phyloP scores from a whole-genome alignment of 2,113 vertebrate species.

The Misgurnus mizolepis region DNA sequence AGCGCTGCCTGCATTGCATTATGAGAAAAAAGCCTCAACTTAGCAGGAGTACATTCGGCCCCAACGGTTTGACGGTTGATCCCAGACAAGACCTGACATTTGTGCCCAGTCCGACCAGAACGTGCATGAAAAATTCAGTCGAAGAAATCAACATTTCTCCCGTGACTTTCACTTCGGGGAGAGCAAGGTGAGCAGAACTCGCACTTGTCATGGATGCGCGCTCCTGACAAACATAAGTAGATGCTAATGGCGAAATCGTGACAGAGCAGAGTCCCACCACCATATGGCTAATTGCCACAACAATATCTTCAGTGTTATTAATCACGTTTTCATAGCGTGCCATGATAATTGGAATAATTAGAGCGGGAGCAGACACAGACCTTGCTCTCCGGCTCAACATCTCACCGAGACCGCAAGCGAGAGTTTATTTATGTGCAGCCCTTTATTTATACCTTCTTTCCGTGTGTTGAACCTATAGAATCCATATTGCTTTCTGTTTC shows the following conservation, averaged over 20 bases:
- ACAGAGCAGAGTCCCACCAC: constrained; percentile 99
- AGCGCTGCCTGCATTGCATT: constrained; percentile 68
- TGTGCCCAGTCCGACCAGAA: constrained; percentile 87
- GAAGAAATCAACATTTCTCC: constrained; percentile 85
- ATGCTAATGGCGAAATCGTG: constrained; percentile 99
- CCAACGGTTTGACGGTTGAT: constrained; percentile 81
- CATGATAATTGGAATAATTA: constrained; percentile 99
- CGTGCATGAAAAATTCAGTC: constrained; percentile 93
- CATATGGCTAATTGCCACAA: constrained; percentile 99
- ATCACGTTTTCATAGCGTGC: constrained; percentile 99
- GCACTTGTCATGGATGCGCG: constrained; percentile 98
- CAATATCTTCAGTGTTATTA: constrained; percentile 99
- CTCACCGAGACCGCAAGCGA: constrained; percentile 54
- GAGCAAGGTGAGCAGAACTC: constrained; percentile 97
- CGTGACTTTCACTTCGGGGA: constrained; percentile 84
- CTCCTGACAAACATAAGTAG: constrained; percentile 99
- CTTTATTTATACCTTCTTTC: constrained; percentile 7
- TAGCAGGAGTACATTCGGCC: constrained; percentile 63
- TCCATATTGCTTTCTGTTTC: constrained; percentile 49
- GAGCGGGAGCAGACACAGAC: constrained; percentile 84
- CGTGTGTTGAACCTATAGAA: constrained; percentile 51
- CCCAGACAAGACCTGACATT: constrained; percentile 86
- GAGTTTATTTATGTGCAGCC: constrained; percentile 50
- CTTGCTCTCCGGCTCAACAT: constrained; percentile 70
- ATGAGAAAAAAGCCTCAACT: constrained; percentile 61